A percentile compares a stretch with the other conserved stretches of the same genome.
Conservation (phyloP, 1,140 invertebrate genomes). For the Chironomus tepperi region DNA sequence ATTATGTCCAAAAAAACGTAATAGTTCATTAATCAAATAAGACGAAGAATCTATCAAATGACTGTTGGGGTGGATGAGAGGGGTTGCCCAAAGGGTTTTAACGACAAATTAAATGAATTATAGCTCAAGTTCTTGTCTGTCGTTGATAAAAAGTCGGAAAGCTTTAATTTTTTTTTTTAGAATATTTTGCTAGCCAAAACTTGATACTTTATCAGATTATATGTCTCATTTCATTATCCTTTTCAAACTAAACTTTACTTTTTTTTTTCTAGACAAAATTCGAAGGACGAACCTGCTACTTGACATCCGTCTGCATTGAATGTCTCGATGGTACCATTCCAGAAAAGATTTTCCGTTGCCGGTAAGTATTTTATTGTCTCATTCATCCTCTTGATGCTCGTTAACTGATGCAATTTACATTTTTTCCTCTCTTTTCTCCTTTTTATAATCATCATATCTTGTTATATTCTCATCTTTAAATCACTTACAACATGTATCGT, state of each 20-base stretch:
- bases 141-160: too few species aligned
- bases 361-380: conserved; percentile 31
- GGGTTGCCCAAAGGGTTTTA: background rate
- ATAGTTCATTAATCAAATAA: background rate
- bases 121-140: too few species aligned
- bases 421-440: too few species aligned
- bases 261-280: conserved; percentile 62
- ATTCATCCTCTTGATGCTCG: background rate
- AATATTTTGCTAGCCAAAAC: too few species aligned
- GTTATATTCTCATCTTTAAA: background rate
- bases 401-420: background rate
- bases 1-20: background rate
- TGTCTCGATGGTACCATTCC: conserved; percentile 75
- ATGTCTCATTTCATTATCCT: conserved; percentile 28
- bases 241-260: conserved; percentile 32
- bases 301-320: conserved; percentile 89
- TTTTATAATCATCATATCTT: background rate
- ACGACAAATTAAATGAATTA: too few species aligned
- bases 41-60: background rate
- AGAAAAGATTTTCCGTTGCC: conserved; percentile 61
- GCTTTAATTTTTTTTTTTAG: too few species aligned
- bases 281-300: conserved; percentile 76
- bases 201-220: background rate
- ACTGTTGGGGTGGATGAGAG: background rate
- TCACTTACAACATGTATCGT: conserved; percentile 27